Percentiles rank a stretch among this genome's conserved stretches.
Evolutionary conservation across 2,113 vertebrate species (phyloP).

Genomic region (Bambusicola thoracicus): DNA sequence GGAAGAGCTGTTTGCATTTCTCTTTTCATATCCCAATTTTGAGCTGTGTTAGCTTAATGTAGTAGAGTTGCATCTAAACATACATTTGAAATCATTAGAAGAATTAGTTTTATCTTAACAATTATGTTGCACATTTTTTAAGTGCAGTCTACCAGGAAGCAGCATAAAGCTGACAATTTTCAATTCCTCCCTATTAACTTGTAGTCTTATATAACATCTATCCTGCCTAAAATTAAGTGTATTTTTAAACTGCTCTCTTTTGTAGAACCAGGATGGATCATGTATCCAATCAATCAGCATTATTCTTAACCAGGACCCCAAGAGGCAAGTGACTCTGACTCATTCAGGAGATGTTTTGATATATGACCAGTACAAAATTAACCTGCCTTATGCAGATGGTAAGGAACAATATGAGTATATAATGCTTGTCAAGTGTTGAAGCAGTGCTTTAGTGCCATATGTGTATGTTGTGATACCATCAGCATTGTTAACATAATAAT

Average conservation of each 20-base stretch:
- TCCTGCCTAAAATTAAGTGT: background rate
- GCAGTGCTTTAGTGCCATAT: background rate
- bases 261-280: constrained; percentile 91
- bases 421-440: background rate
- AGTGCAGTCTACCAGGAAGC: background rate
- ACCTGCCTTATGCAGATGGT: constrained; percentile 93
- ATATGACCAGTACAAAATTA: constrained; percentile 92
- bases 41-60: background rate
- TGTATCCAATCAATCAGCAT: constrained; percentile 94
- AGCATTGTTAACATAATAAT: background rate
- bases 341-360: constrained; percentile 90
- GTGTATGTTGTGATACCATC: background rate
- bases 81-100: accelerated
- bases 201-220: background rate
- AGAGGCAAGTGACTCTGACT: constrained; percentile 92
- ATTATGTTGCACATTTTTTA: background rate
- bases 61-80: background rate
- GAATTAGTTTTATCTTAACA: background rate
- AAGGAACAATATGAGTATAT: constrained; percentile 37
- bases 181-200: background rate
- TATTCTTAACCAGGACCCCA: constrained; percentile 89
- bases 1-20: background rate
- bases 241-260: constrained; percentile 12
- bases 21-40: background rate
- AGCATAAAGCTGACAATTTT: background rate